Evolutionary conservation across 2,797 vertebrate genomes (phyloP).

Genomic region (Bucorvus abyssinicus): DNA sequence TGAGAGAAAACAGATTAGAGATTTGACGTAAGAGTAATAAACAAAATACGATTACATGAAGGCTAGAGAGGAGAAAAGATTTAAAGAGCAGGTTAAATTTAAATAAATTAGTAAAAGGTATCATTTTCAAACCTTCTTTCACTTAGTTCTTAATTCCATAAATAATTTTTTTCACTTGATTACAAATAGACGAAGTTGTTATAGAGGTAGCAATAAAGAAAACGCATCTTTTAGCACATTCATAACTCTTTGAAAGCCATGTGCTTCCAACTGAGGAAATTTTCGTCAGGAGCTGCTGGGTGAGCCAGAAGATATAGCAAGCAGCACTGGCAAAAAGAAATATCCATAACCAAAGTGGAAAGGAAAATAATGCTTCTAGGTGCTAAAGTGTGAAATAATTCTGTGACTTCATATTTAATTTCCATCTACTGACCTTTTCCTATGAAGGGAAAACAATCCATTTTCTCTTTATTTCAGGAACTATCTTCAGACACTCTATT

Average conservation of each 20-base stretch:
- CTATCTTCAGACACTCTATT: not conserved
- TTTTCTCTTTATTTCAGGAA: not conserved
- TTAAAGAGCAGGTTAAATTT: not conserved
- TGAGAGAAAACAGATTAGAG: not conserved
- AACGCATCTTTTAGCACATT: not conserved
- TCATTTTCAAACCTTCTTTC: not conserved
- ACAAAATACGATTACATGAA: not conserved
- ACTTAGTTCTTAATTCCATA: not conserved
- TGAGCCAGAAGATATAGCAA: not conserved
- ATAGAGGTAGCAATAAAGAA: not conserved
- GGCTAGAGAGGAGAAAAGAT: not conserved
- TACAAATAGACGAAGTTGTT: not conserved
- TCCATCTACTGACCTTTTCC: not conserved
- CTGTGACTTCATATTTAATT: not conserved
- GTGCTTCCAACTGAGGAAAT: not conserved
- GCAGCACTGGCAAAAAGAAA: not conserved
- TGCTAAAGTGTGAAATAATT: not conserved
- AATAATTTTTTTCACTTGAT: not conserved
- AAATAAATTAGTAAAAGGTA: not conserved
- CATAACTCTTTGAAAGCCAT: not conserved
- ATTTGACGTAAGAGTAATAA: not conserved
- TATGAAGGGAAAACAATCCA: not conserved
- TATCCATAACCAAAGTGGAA: not conserved
- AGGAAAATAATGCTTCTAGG: not conserved
- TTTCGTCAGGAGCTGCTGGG: not conserved